Evolutionary conservation across 2,797 vertebrate species (phyloP).

Genomic region (Coluber constrictor): DNA sequence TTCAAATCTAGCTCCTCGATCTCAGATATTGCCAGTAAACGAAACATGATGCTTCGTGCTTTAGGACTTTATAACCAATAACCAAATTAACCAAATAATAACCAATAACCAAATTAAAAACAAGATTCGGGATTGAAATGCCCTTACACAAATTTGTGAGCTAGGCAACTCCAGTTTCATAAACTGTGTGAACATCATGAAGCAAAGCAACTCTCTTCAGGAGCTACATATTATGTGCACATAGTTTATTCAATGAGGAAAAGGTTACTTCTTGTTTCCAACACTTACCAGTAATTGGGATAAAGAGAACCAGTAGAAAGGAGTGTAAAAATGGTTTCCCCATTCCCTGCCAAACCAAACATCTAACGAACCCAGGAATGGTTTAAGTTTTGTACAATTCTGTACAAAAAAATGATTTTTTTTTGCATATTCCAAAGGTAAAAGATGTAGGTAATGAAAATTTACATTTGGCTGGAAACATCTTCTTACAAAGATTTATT

Average conservation of each 20-base stretch:
- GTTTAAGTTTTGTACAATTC: conserved; percentile 28
- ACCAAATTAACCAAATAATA: too few species aligned
- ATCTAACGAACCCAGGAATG: conserved; percentile 38
- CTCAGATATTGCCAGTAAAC: neutral
- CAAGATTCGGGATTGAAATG: neutral
- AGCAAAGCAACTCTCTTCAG: conserved; percentile 35
- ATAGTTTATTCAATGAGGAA: conserved; percentile 32
- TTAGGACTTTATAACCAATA: neutral
- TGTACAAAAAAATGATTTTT: conserved; percentile 43
- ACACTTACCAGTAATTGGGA: conserved; percentile 36
- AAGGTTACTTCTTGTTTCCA: conserved; percentile 41
- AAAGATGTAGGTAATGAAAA: conserved; percentile 59
- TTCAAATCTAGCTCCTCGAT: conserved; percentile 24
- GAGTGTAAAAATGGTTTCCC: conserved; percentile 36
- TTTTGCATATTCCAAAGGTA: conserved; percentile 45
- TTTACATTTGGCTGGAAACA: conserved; percentile 67
- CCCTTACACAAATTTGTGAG: neutral
- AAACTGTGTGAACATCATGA: conserved; percentile 44
- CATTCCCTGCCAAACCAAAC: conserved; percentile 26
- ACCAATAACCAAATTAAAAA: neutral
- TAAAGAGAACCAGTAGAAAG: conserved; percentile 35
- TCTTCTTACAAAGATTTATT: conserved; percentile 65
- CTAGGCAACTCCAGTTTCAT: conserved; percentile 22
- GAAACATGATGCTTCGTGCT: neutral
- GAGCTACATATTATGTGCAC: conserved; percentile 21